phyloP scores from a whole-genome alignment of 2,113 vertebrate genomes.

The Loxodonta africana region DNA sequence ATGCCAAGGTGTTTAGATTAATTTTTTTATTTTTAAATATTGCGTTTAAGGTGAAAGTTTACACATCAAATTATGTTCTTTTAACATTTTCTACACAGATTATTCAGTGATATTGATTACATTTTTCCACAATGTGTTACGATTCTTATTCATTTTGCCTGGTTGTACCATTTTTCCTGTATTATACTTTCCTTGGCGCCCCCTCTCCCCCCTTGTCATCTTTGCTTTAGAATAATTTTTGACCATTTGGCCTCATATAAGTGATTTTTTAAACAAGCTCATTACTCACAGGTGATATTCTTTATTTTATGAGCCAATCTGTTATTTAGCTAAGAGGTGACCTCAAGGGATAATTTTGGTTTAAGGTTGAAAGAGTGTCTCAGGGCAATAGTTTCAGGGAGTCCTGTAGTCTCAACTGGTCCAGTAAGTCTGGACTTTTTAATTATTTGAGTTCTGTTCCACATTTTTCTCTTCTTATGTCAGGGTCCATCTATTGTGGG shows the following conservation, averaged over 20 bases:
- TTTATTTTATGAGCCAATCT: background rate
- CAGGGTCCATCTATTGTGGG: background rate
- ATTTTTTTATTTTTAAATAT: background rate
- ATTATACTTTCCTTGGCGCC: background rate
- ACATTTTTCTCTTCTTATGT: background rate
- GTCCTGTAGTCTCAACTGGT: background rate
- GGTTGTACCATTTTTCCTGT: background rate
- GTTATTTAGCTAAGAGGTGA: background rate
- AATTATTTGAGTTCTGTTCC: background rate
- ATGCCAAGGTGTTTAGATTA: background rate
- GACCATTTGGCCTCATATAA: too few relatives aligned
- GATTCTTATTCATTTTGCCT: background rate
- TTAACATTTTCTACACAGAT: background rate
- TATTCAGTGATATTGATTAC: background rate
- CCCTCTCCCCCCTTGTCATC: background rate
- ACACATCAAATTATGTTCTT: background rate
- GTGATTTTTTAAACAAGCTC: too few relatives aligned
- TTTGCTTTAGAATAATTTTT: too few relatives aligned
- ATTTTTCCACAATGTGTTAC: background rate
- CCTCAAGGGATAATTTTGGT: background rate
- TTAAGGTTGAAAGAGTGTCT: background rate
- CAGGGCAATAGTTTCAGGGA: background rate
- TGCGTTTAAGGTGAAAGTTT: background rate
- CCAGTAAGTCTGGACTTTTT: background rate
- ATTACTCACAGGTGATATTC: too few relatives aligned